These are phyloP conservation scores for Musca vetustissima DNA, from an alignment of 1,140 invertebrate genomes.

Conservation along the genomic window DNA sequence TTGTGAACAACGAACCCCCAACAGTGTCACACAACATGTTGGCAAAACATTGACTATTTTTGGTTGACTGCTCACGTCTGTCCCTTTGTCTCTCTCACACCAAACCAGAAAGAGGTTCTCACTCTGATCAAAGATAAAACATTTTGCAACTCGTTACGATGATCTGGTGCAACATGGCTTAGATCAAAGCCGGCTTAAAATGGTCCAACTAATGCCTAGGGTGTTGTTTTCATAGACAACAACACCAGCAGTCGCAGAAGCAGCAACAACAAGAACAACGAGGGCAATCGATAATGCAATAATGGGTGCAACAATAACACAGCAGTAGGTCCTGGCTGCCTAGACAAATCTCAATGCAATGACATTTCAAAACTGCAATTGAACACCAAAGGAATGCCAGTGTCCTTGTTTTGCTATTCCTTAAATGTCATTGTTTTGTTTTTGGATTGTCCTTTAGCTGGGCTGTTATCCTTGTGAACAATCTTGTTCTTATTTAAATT, in stretches of 20 bases:
- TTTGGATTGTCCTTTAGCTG: not conserved
- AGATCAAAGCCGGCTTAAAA: not conserved
- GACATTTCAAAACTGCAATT: not conserved
- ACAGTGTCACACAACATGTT: constrained; percentile 7
- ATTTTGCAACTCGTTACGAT: constrained; percentile 3
- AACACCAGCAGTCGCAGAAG: not conserved
- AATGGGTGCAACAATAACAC: constrained; percentile 4
- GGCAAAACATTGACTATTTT: constrained; percentile 1
- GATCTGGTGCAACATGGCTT: not conserved
- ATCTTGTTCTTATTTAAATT: constrained; percentile 6
- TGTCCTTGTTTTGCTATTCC: not conserved
- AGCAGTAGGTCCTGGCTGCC: constrained; percentile 8
- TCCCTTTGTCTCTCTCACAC: no score
- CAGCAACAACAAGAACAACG: not conserved
- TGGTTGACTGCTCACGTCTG: no score
- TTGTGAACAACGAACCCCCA: no score
- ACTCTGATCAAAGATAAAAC: not conserved
- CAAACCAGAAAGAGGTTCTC: no score
- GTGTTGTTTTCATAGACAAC: not conserved
- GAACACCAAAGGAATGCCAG: no score
- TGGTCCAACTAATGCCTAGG: not conserved
- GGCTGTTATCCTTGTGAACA: constrained; percentile 3
- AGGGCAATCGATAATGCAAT: no score
- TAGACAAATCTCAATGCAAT: not conserved
- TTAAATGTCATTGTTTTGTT: not conserved